Conservation (phyloP, 2,113 vertebrate genomes). For the Melanostigma gelatinosum region DNA sequence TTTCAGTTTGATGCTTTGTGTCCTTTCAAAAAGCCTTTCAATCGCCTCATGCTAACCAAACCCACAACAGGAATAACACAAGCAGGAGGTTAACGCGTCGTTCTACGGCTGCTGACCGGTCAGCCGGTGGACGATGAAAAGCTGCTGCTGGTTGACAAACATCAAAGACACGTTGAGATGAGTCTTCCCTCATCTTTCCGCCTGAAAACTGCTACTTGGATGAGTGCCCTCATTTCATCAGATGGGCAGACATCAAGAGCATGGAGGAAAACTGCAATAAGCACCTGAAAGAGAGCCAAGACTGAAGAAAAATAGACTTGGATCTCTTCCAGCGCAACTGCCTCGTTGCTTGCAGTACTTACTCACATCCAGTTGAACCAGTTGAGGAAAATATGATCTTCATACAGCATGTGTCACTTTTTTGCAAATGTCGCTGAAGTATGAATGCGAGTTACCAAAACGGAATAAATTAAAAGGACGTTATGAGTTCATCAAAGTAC, state of each 20-base stretch:
- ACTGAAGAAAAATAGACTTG: conserved; percentile 70
- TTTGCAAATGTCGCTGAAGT: neutral
- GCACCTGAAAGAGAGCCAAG: conserved; percentile 70
- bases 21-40: conserved; percentile 49
- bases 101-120: conserved; percentile 25
- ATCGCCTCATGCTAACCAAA: conserved; percentile 54
- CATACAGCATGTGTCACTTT: neutral
- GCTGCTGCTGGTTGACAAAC: conserved; percentile 48
- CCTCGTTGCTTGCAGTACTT: conserved; percentile 17
- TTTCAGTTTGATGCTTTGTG: conserved; percentile 46
- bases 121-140: conserved; percentile 8
- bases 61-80: conserved; percentile 46
- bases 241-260: conserved; percentile 54
- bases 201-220: conserved; percentile 60
- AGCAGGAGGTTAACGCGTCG: conserved; percentile 26
- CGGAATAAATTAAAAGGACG: neutral
- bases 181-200: conserved; percentile 59
- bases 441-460: neutral
- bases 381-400: neutral
- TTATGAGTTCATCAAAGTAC: too few relatives aligned
- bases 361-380: neutral
- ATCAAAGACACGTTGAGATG: conserved; percentile 34
- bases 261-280: conserved; percentile 71
- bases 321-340: conserved; percentile 46
- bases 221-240: conserved; percentile 73